Evolutionary conservation across 2,113 vertebrate genomes (phyloP).

Genomic region (Onychorhynchus coronatus): DNA sequence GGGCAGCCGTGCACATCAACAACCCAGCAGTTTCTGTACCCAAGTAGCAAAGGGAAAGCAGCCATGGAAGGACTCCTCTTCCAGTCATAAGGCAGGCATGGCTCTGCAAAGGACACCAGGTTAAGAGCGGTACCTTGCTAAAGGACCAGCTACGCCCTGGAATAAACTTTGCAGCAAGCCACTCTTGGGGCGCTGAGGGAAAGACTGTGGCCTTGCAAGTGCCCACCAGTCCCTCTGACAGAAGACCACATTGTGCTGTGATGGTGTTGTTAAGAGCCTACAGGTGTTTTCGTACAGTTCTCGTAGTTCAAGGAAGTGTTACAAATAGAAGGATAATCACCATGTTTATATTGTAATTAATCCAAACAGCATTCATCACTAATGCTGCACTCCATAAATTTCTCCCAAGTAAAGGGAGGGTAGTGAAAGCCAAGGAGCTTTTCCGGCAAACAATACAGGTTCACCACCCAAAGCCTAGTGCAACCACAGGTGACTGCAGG

Average conservation of each 20-base stretch:
- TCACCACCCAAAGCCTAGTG: background rate
- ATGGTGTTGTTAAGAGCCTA: background rate
- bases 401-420: background rate
- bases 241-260: background rate
- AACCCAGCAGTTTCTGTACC: background rate
- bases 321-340: background rate
- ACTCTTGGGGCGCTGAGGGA: background rate
- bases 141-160: background rate
- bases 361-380: background rate
- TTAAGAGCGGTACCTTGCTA: background rate
- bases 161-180: background rate
- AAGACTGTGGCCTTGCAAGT: background rate
- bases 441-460: background rate
- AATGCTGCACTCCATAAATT: background rate
- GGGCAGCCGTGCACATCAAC: background rate
- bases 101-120: background rate
- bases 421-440: background rate
- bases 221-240: background rate
- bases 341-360: background rate
- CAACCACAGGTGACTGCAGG: background rate
- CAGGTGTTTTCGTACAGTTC: constrained; percentile 2
- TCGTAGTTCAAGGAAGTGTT: background rate
- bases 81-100: fast-evolving
- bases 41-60: background rate
- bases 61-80: background rate